These are phyloP conservation scores for Xanthia icteritia DNA, from an alignment of 2,888 invertebrate genomes.

Conservation along the genomic window DNA sequence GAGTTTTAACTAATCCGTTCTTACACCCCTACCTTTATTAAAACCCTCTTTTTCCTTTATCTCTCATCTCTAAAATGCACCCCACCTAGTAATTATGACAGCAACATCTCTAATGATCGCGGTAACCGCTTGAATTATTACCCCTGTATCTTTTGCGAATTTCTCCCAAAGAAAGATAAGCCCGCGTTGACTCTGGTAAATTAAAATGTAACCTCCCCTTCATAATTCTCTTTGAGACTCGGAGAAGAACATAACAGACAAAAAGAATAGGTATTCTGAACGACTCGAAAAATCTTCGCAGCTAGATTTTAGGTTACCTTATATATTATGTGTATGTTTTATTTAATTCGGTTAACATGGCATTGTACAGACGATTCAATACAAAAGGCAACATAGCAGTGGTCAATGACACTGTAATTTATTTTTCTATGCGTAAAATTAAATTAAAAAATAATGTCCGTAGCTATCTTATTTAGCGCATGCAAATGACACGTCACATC, in stretches of 20 bases:
- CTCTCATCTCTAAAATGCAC: conserved; percentile 39
- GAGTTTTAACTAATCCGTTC: conserved; percentile 28
- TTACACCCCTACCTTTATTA: conserved; percentile 1
- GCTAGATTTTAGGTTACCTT: not conserved
- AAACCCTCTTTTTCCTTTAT: conserved; percentile 33
- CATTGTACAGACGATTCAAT: not conserved
- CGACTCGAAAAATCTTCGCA: not conserved
- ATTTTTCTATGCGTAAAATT: too few relatives aligned
- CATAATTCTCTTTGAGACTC: conserved; percentile 56
- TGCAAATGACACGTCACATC: conserved; percentile 16
- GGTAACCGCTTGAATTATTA: conserved; percentile 56
- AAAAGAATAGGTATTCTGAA: conserved; percentile 7
- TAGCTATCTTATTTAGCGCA: not conserved
- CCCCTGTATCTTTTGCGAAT: conserved; percentile 49
- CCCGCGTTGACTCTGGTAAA: conserved; percentile 57
- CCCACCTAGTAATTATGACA: conserved; percentile 36
- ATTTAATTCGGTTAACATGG: not conserved
- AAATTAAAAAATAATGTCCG: too few relatives aligned
- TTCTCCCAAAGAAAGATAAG: conserved; percentile 57
- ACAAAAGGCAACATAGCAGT: too few relatives aligned
- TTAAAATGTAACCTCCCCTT: conserved; percentile 59
- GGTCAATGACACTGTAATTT: too few relatives aligned
- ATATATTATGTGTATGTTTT: too few relatives aligned
- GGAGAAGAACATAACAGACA: not conserved
- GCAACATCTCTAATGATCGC: conserved; percentile 50